Base-by-base conservation (phyloP, 2,888 invertebrate genomes). In the Drosophila nr. fundita region DNA sequence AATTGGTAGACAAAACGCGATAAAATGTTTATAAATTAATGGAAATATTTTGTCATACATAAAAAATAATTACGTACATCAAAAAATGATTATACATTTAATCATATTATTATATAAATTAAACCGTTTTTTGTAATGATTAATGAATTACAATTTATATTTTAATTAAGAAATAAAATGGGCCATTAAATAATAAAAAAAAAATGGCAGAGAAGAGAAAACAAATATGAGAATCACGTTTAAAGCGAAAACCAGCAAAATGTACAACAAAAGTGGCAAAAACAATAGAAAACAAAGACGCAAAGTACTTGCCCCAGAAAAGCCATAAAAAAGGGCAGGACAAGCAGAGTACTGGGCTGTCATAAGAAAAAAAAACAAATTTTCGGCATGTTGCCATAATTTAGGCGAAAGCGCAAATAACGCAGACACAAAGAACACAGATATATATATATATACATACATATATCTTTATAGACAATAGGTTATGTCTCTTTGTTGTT, bases 331-430 rank as follows among this genome's bases (percentile, higher is more conserved):
- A 53, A 27, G 32, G 32, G 13, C 13, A 55, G 21, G 40, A 10
- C 27, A 64, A 55, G 21, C 21, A 40, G 10, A 66, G 50, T 58
- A 49, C 49, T 52, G 38, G 48, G 32, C 60, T 60, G n/a, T 18
- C 54, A 67, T 61, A 69, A 71, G 71, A 57, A 66, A 57, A 66
- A 59, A 80, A 88, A 86, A 69, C 75, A 64, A 83, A 86, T 76
- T 78, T 78, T 80, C 83, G 76, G 78, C 76, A 80, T 76, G 78
- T 68, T 73, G 69, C 84, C 84, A 88, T 86, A 86, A 83, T 83
- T 86, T 73, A 78, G 73, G 73, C 73, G 40, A 67, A 69, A 68
- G 60, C 73, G 50, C 75, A 64, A 53, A 66, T 59, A 64, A 49
- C 49, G 67, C 42, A 65, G 10, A 61, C 52, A 53, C 52, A 53